phyloP scores from a whole-genome alignment of 1,140 invertebrate species.

The Lerema accius region DNA sequence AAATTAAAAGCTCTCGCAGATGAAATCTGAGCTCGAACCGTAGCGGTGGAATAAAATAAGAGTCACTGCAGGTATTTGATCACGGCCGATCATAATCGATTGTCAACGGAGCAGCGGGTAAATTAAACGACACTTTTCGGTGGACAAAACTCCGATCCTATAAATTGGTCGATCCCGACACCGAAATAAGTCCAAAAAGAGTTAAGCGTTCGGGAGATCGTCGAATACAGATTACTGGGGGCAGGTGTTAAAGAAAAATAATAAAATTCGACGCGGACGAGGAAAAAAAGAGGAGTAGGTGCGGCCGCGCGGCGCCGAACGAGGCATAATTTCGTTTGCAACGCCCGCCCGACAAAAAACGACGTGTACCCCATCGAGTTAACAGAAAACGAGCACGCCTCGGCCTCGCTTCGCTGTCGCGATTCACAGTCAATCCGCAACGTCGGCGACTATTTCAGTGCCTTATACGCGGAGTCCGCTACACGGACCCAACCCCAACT shows the following conservation, averaged over 20 bases:
- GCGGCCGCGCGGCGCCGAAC: constrained; percentile 75
- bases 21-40: constrained; percentile 3
- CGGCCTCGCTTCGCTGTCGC: constrained; percentile 42
- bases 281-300: constrained; percentile 73
- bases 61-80: constrained; percentile 52
- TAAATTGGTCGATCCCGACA: constrained; percentile 67
- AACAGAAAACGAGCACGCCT: constrained; percentile 56
- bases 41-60: constrained; percentile 28
- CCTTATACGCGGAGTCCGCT: constrained; percentile 56
- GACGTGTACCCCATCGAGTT: constrained; percentile 60
- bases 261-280: constrained; percentile 72
- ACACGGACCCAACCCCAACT: constrained; percentile 23
- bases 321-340: constrained; percentile 73
- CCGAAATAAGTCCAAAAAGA: constrained; percentile 73
- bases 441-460: constrained; percentile 52
- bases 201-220: constrained; percentile 80
- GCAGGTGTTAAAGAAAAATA: constrained; percentile 82
- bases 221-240: constrained; percentile 78
- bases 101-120: constrained; percentile 69
- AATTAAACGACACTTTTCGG: constrained; percentile 78
- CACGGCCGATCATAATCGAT: constrained; percentile 75
- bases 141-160: constrained; percentile 65
- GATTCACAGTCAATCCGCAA: constrained; percentile 57
- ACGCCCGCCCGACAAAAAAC: constrained; percentile 68
- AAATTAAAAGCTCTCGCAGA: constrained; percentile 1